A percentile compares a stretch with the other conserved stretches of the same genome.
These are phyloP conservation scores for Acrocephalus kingi DNA, from an alignment of 2,113 vertebrate species.

Conservation along the genomic window DNA sequence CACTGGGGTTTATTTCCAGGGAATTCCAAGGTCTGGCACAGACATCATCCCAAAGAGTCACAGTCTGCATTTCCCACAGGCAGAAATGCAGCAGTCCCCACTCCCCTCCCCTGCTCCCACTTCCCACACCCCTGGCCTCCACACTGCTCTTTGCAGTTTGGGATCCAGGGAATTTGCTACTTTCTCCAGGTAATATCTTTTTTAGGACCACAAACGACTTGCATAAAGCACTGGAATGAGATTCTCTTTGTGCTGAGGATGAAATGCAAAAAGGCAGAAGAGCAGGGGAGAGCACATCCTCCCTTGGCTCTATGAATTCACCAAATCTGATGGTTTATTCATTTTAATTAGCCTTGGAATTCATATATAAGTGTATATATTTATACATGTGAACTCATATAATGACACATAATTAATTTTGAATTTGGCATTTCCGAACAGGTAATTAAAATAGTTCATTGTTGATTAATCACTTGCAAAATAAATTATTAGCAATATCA, in stretches of 20 bases:
- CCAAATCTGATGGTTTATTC: not conserved
- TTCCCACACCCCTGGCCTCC: not conserved
- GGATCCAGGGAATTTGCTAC: not conserved
- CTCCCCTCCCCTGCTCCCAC: not conserved
- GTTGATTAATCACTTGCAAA: constrained; percentile 53
- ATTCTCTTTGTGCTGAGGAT: not conserved
- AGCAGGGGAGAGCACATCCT: not conserved
- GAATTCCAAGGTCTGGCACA: not conserved
- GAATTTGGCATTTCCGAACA: constrained; percentile 45
- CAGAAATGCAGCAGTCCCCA: not conserved
- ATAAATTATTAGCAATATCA: constrained; percentile 51
- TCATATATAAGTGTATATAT: not conserved
- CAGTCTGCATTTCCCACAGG: not conserved
- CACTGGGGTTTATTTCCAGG: not conserved
- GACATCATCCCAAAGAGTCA: not conserved
- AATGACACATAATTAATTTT: constrained; percentile 54
- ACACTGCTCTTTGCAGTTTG: not conserved
- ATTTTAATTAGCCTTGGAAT: constrained; percentile 46
- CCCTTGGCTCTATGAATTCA: not conserved
- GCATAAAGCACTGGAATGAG: not conserved
- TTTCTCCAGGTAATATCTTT: not conserved
- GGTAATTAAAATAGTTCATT: constrained; percentile 66
- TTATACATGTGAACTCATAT: constrained; percentile 18
- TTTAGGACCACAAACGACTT: not conserved
- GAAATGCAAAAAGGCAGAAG: not conserved